Conservation (phyloP, 2,113 vertebrate species). For the Nothoprocta perdicaria region DNA sequence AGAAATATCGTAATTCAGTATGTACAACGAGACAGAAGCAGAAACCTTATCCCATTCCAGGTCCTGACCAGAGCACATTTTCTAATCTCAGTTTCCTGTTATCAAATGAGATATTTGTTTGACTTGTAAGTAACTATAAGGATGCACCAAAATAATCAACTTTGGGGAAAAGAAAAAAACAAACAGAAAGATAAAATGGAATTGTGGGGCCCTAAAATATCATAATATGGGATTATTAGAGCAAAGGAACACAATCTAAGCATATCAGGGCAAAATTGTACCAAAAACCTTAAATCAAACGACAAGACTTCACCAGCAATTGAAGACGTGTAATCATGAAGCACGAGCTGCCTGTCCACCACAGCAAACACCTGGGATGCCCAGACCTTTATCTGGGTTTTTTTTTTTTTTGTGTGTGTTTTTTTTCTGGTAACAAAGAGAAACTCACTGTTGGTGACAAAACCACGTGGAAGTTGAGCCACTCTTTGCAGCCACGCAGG, state of each 20-base stretch:
- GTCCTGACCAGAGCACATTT: neutral
- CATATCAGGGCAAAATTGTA: neutral
- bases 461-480: neutral
- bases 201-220: neutral
- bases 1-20: neutral
- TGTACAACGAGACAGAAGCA: neutral
- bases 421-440: neutral
- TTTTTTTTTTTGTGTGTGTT: neutral
- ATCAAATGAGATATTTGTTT: neutral
- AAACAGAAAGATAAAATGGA: neutral
- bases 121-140: neutral
- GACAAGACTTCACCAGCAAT: neutral
- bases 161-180: neutral
- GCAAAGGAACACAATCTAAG: neutral
- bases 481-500: neutral
- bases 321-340: neutral
- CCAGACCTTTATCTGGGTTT: neutral
- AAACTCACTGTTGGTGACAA: neutral
- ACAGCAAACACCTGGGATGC: neutral
- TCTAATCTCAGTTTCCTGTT: conserved; percentile 13
- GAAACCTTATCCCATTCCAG: conserved; percentile 26
- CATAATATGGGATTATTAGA: conserved; percentile 12
- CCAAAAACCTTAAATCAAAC: neutral
- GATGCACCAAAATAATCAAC: neutral
- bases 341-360: neutral